Conservation (phyloP, 2,113 vertebrate genomes). For the Gobiocypris rarus region DNA sequence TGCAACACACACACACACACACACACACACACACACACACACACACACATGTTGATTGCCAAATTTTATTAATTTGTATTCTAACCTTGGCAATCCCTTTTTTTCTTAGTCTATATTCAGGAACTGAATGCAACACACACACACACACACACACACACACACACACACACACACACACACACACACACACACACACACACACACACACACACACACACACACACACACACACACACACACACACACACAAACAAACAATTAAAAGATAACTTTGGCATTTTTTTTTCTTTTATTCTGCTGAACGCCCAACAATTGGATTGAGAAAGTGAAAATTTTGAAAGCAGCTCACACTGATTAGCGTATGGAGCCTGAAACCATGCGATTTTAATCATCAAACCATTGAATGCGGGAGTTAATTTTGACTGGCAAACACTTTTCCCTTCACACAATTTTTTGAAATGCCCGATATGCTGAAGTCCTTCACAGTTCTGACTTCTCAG, state of each 20-base stretch:
- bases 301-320: neutral
- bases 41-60: too few relatives aligned
- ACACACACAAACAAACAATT: too few relatives aligned
- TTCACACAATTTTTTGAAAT: neutral
- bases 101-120: conserved; percentile 51
- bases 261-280: conserved; percentile 37
- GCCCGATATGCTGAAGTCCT: conserved; percentile 7
- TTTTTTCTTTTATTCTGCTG: neutral
- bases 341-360: neutral
- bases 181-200: too few relatives aligned
- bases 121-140: conserved; percentile 46
- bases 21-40: too few relatives aligned
- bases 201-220: too few relatives aligned
- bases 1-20: conserved; percentile 28
- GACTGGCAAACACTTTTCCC: conserved; percentile 16
- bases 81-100: conserved; percentile 63
- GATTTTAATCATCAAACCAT: conserved; percentile 24
- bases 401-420: conserved; percentile 2
- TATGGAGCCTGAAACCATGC: neutral
- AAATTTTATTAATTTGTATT: conserved; percentile 67
- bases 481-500: conserved; percentile 1
- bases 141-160: too few relatives aligned
- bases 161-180: too few relatives aligned
- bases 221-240: too few relatives aligned
- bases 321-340: conserved; percentile 32